Evolutionary conservation across 2,797 vertebrate genomes (phyloP), one percentile per base, ranked within the genome.

Genomic region (Sebastes aleutianus): DNA sequence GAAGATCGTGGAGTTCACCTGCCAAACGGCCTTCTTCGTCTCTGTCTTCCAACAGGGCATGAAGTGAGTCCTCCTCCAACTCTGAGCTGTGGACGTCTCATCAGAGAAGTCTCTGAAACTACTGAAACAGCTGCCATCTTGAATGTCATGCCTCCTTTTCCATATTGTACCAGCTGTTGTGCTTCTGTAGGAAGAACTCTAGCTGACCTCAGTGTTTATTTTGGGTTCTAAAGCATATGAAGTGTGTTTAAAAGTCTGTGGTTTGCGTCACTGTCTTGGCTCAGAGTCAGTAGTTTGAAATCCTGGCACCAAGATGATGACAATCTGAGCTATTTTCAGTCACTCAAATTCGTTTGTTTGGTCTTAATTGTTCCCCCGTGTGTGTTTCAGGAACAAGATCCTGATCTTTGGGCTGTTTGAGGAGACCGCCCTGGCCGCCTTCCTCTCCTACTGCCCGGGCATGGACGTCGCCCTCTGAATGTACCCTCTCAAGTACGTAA

Each of bases 381-480:
- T 83, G 36, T 76, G 56, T 74, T 81, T 68, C 91, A 99, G 98
- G 95, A 99, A 99, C 92, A 99, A 98, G 95, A 99, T 99, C 89
- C 95, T 99, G 78, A 99, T 99, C 93, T 99, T 99, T 76, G 98
- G 98, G 43, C 96, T 99, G 89, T 99, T 99, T 83, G 98, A 99
- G 90, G 98, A 99, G 93, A 99, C 98, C 0, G 97, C 98, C 58
- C 91, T 98, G 57, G 98, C 98, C 56, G 97, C 98, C 31, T 99
- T 99, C 94, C 95, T 99, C 24, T 99, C 98, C 24, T 99, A 99
- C 89, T 99, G 97, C 91, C 98, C 97, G 2, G 98, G 98, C 39
- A 99, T 99, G 98, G 98, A 97, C 39, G 95, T 99, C 0, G 98
- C 98, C 64, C 96, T 99, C 71, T 96, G 98, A 92, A 99, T 99